Evolutionary conservation across 2,113 vertebrate genomes (phyloP), one percentile per base, ranked within the genome.

Genomic region (Turdus rufiventris): DNA sequence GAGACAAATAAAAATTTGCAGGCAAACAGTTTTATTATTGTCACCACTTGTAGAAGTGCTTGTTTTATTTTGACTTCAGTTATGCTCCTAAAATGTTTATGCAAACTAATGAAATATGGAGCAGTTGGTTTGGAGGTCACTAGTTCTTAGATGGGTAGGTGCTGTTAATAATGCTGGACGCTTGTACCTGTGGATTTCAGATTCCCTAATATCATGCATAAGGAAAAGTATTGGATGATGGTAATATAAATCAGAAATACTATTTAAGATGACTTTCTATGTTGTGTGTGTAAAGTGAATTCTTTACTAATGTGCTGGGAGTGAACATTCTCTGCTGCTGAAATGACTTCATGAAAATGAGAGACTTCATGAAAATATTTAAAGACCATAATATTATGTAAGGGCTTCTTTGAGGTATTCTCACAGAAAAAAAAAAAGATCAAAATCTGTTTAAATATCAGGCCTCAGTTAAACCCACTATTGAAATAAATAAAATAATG

Each of bases 321-420:
- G 8, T 43, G 34, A 72, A 18, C 7, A 4, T 53, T 89, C 34
- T 67, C 34, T 63, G 57, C 45, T 53, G 9, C 63, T 45, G 56
- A 81, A 71, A 65, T n/a, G 51, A n/a, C 65, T 38, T 38, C 38
- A 38, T n/a, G n/a, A n/a, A n/a, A n/a, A n/a, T 33, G 57, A 79
- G 62, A 50, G 25, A 67, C 9, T 72, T 91, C 5, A 10, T 70
- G 56, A 62, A 74, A 74, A 50, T 87, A 40, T 48, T 48, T 61
- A 62, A 87, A 57, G 11, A n/a, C 33, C 0, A 0, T 72, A 36
- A 57, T 2, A 8, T 40, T 74, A 33, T 63, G 19, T 48, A 48
- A 85, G 25, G 21, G 31, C 25, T 75, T 78, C 8, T 42, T 29
- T 61, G 45, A 76, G 50, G 29, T 50, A 19, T 68, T 72, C 25